Base-by-base conservation (phyloP, 2,113 vertebrate species). In the Steatornis caripensis region DNA sequence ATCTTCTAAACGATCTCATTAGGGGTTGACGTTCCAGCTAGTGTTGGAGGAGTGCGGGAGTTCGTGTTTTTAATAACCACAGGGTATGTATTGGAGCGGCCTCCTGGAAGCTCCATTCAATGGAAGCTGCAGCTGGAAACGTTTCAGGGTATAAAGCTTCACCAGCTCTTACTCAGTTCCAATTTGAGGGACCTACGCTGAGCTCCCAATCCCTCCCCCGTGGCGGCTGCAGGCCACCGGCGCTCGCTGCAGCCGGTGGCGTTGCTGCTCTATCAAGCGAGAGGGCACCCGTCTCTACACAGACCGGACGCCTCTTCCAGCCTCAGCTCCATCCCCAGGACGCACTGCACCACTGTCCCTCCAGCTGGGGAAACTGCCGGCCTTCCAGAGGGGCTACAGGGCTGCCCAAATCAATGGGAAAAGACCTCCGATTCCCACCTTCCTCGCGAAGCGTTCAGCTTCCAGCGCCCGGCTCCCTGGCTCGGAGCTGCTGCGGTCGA, bases 301-400 rank as follows among this genome's bases (percentile, higher is more conserved):
- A 0, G 39, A 49, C 4, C 20, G 1, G 11, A 19, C 4, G 0
- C 19, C n/a, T 49, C 54, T 32, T 32, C 37, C 57, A 66, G 61
- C 29, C 66, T 21, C 70, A 57, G 32, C 66, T 71, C 58, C 66
- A 21, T 27, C 60, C 41, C 60, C 45, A 23, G 45, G 30, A 84
- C 16, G 23, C 18, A 64, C 4, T 2, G 1, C n/a, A 60, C 30
- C 62, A 62, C 54, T 0, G 1, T 32, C 30, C 19, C 46, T 75
- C 46, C 8, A 15, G 69, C 64, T 65, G 53, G 17, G 43, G 22
- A 81, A 81, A 49, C 51, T 34, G 69, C 54, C 43, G 64, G 32
- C 39, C 70, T 66, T 54, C 61, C 75, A 64, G 46, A 60, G 18
- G 24, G 18, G 32, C 55, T 58, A 30, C 12, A n/a, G 55, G 19